A percentile compares a stretch with the other conserved stretches of the same genome.
phyloP scores from a whole-genome alignment of 2,113 vertebrate genomes.

The Indicator indicator region DNA sequence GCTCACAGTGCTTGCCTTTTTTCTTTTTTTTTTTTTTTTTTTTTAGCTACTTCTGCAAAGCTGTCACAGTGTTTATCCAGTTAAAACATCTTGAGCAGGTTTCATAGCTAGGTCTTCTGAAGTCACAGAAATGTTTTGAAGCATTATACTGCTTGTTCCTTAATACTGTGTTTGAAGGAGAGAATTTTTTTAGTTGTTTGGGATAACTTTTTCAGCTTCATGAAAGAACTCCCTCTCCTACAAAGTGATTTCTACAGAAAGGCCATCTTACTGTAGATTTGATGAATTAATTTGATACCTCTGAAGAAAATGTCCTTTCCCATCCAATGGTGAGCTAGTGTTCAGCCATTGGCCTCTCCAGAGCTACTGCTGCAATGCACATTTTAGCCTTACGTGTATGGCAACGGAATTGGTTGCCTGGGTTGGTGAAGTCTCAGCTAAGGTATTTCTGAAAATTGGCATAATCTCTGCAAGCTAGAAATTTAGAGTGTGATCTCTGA shows the following conservation, averaged over 20 bases:
- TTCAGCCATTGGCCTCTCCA: background rate
- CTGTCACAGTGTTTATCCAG: background rate
- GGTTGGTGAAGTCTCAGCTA: background rate
- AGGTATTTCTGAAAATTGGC: background rate
- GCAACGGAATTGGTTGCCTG: background rate
- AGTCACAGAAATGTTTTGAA: background rate
- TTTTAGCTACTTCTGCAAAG: background rate
- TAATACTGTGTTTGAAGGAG: background rate
- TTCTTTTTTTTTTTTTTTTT: background rate
- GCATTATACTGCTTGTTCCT: background rate
- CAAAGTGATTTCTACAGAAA: background rate
- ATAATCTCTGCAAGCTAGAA: background rate
- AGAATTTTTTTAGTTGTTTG: background rate
- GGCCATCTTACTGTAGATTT: background rate
- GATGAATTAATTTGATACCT: background rate
- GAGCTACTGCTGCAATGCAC: background rate
- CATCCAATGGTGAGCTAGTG: background rate
- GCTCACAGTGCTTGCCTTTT: background rate
- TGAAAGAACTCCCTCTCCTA: background rate
- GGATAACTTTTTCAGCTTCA: background rate
- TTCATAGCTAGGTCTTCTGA: background rate
- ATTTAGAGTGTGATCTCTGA: background rate
- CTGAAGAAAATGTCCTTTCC: background rate
- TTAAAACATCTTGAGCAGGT: background rate
- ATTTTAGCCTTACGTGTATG: background rate